Base-by-base conservation (phyloP, 2,113 vertebrate genomes). In the Chelonoidis abingdonii region DNA sequence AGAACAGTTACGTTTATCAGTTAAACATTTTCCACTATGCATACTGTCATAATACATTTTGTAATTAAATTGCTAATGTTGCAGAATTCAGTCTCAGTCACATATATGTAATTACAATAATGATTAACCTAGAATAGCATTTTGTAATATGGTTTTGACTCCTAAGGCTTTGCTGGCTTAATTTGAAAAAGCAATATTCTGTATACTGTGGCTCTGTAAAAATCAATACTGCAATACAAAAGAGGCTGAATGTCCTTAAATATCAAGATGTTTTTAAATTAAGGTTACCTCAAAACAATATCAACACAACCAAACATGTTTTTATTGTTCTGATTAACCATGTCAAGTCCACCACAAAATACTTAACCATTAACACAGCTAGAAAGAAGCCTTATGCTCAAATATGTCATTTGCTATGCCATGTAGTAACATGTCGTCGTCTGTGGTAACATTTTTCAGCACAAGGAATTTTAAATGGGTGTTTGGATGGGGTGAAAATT, bases 61-160 rank as follows among this genome's bases (percentile, higher is more conserved):
- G 81, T 82, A 94, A 95, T 92, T 92, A 84, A 92, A 92, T 17
- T 83, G 89, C 80, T 93, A 90, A 93, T 84, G 85, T 87, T 94
- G 94, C 92, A 88, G 94, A 96, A 94, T 82, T 80, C 57, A 75
- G 44, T 89, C 91, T 95, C 92, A 95, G 94, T 96, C 89, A 92
- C 93, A 91, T 14, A 87, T 80, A 59, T 49, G 57, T 89, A 97
- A 97, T 96, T 94, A 92, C 84, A 91, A 95, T 92, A 87, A 96
- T 96, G 93, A 86, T 95, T 93, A 98, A 86, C 75, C 76, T 83
- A 88, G 54, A 96, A 97, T 91, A 95, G 92, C 90, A 44, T 95
- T 96, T 88, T 78, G 65, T 89, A 83, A 49, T 86, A 59, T 80
- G 11, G 53, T 76, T 94, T 89, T 93, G 88, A 95, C 89, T 92